These are phyloP conservation scores for Eueides isabella DNA, from an alignment of 1,140 invertebrate genomes.

Conservation along the genomic window DNA sequence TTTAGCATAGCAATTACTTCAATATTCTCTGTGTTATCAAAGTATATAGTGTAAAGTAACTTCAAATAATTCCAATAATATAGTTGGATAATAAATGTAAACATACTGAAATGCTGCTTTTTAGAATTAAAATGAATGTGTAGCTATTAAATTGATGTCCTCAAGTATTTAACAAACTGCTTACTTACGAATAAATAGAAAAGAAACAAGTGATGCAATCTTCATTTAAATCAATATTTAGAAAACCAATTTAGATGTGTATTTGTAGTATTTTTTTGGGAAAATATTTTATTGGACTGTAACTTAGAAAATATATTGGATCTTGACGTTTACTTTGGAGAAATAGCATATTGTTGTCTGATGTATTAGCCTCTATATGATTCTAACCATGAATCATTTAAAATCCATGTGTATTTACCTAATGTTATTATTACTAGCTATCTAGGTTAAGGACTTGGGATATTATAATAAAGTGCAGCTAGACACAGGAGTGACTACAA, in stretches of 20 bases:
- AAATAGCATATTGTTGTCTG: no score
- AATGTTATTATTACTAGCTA: not conserved
- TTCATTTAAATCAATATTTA: no score
- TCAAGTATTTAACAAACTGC: not conserved
- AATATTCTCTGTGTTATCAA: not conserved
- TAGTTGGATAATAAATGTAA: not conserved
- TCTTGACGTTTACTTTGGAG: no score
- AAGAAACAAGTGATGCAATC: no score
- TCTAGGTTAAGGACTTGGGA: not conserved
- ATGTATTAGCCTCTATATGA: no score
- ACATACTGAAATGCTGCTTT: not conserved
- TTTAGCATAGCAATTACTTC: not conserved
- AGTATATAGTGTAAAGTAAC: not conserved
- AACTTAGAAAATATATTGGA: no score
- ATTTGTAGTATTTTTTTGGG: no score
- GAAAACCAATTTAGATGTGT: no score
- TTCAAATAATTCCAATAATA: constrained; percentile 1
- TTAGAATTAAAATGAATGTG: constrained; percentile 18
- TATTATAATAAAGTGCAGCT: not conserved
- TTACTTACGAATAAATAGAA: not conserved
- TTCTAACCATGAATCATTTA: no score
- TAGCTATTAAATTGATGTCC: not conserved
- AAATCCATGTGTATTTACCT: not conserved
- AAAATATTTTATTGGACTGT: no score
- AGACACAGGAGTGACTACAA: not conserved